Conservation (phyloP, 1,140 invertebrate species). For the Batillaria attramentaria region DNA sequence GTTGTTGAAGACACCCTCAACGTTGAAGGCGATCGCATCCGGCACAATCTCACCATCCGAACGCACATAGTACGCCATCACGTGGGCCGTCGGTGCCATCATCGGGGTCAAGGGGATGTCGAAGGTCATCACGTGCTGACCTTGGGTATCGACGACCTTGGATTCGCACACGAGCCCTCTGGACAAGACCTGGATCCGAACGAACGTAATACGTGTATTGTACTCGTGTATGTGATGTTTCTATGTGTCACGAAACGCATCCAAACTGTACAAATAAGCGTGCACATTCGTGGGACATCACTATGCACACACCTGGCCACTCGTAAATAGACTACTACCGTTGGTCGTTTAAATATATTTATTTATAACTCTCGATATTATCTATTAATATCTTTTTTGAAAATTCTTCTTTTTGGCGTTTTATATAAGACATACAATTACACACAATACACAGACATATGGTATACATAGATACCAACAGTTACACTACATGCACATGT, state of each 20-base stretch:
- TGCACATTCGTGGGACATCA: neutral
- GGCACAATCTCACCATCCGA: slow-evolving; percentile 38
- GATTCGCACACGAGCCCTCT: slow-evolving; percentile 35
- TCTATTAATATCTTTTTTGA: no score
- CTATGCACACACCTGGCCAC: no score
- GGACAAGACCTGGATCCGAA: slow-evolving; percentile 55
- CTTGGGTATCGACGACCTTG: slow-evolving; percentile 26
- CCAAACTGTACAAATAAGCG: neutral
- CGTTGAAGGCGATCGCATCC: slow-evolving; percentile 41
- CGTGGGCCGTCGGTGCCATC: slow-evolving; percentile 35
- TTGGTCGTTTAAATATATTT: neutral
- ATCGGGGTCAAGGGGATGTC: slow-evolving; percentile 31
- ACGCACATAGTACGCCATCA: slow-evolving; percentile 39
- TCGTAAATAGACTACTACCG: no score
- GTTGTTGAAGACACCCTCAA: slow-evolving; percentile 41
- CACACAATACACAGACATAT: no score
- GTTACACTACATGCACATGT: no score
- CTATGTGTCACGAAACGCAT: neutral
- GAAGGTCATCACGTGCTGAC: slow-evolving; percentile 31
- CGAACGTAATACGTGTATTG: neutral
- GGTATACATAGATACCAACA: no score
- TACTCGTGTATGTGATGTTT: neutral
- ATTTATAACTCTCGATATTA: no score
- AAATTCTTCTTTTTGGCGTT: no score
- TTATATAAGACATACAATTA: no score